Evolutionary conservation across 2,888 invertebrate genomes (phyloP), one percentile per base, ranked within the genome.

Genomic region (Cheilosia variabilis): DNA sequence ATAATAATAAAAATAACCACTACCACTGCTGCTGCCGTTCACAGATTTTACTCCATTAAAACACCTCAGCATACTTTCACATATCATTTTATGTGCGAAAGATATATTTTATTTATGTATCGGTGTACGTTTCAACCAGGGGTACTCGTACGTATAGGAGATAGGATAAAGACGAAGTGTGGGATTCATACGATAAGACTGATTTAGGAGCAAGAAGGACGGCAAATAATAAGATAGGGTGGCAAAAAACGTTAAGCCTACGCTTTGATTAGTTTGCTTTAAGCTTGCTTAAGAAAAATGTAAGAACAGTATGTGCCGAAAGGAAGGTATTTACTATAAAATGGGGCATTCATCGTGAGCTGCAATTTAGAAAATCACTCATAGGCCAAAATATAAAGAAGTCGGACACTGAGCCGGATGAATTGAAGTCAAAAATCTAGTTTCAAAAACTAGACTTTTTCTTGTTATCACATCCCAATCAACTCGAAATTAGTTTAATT

Each of bases 111-210:
- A 62, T 72, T 27, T 68, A 63, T 41, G 24, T 17, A 27, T 34
- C 9, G 9, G 5, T 43, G 15, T 43, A 43, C 0, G 71, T 37
- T 19, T 37, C 52, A 17, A 52, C 34, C n/a, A 52, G 37, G 17
- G 19, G 17, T 5, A 37, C 10, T 10, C 9, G 3, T 10, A 2
- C 34, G 2, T 10, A 34, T 10, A 10, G 57, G 22, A 43, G 7
- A 53, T 60, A 69, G 69, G 63, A 69, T 81, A 63, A 76, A 45
- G 77, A 22, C 65, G 31, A 72, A 60, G 31, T 55, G 62, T 78
- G 83, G 83, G 78, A 78, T 78, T 73, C 78, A 63, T 27, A 78
- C 73, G 83, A 83, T 83, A 83, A 83, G 78, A 78, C 83, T 83
- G 83, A 83, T 83, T 83, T 83, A 63, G 47, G 50, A 37, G 60